A percentile compares a stretch with the other conserved stretches of the same genome.
phyloP scores from a whole-genome alignment of 1,140 invertebrate genomes.

The Alviniconcha marisindica region DNA sequence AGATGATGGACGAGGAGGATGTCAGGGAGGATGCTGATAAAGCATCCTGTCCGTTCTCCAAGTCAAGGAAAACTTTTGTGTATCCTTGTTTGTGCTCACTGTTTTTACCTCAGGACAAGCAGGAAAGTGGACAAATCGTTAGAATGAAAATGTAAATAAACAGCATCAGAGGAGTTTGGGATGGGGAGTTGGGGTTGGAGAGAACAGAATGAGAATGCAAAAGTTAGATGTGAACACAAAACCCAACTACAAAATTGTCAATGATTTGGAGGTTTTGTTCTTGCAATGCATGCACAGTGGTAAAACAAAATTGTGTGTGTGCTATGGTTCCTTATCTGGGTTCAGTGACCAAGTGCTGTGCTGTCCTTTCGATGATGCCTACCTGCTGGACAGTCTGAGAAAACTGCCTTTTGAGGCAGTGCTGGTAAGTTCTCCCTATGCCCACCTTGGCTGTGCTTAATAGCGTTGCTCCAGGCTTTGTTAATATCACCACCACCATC shows the following conservation, averaged over 20 bases:
- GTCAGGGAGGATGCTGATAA: neutral
- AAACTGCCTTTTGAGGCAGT: conserved; percentile 43
- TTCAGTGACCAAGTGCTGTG: conserved; percentile 10
- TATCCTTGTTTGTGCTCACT: conserved; percentile 8
- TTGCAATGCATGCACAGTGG: neutral
- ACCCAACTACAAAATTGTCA: neutral
- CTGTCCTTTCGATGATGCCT: conserved; percentile 45
- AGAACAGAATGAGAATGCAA: too few relatives aligned
- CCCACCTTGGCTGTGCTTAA: too few relatives aligned
- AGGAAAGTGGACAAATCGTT: too few relatives aligned
- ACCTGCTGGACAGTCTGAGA: conserved; percentile 43
- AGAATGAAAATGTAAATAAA: neutral
- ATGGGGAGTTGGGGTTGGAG: neutral
- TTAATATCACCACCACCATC: neutral
- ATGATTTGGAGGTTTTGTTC: neutral
- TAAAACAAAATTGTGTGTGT: neutral
- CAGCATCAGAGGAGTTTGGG: neutral
- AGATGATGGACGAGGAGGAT: too few relatives aligned
- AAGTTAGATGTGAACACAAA: too few relatives aligned
- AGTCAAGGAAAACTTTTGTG: neutral
- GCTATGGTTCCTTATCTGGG: neutral
- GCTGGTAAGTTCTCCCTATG: conserved; percentile 47
- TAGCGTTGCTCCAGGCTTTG: too few relatives aligned
- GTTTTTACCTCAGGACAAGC: too few relatives aligned
- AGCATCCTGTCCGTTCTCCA: conserved; percentile 12